Conservation (phyloP, 1,140 invertebrate genomes). For the Aphelinus certus region DNA sequence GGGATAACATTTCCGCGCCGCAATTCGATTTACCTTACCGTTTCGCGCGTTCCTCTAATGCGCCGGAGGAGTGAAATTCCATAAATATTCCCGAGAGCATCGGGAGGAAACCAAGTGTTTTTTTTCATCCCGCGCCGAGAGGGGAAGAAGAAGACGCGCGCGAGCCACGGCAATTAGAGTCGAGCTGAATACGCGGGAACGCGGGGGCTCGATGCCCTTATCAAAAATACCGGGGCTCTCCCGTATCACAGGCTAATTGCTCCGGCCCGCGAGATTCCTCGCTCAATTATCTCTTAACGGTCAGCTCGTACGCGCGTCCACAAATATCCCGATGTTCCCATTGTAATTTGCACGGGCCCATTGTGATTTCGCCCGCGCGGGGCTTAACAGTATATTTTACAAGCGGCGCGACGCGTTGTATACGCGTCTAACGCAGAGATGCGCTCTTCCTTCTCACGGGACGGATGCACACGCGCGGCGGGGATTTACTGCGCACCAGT, state of each 20-base stretch:
- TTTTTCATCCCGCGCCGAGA: no score
- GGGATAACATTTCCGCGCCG: no score
- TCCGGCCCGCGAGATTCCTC: neutral
- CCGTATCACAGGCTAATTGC: neutral
- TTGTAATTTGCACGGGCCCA: slow-evolving; percentile 24
- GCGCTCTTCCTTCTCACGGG: slow-evolving; percentile 22
- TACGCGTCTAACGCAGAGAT: no score
- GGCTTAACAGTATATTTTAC: slow-evolving; percentile 24
- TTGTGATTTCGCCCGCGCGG: neutral
- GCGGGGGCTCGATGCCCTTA: neutral
- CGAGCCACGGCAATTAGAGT: neutral
- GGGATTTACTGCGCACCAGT: slow-evolving; percentile 7
- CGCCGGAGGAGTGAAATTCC: no score
- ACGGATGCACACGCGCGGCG: neutral
- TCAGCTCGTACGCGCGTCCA: slow-evolving; percentile 4
- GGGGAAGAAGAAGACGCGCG: no score
- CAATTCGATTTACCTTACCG: no score
- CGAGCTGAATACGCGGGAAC: neutral
- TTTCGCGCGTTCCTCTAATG: no score
- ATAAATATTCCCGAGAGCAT: no score
- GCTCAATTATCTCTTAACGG: slow-evolving; percentile 27
- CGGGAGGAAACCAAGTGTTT: no score
- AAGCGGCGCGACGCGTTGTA: neutral
- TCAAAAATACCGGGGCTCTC: neutral
- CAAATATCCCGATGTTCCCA: slow-evolving; percentile 27